Conservation (phyloP, 2,888 invertebrate species). For the Ametastegia equiseti region DNA sequence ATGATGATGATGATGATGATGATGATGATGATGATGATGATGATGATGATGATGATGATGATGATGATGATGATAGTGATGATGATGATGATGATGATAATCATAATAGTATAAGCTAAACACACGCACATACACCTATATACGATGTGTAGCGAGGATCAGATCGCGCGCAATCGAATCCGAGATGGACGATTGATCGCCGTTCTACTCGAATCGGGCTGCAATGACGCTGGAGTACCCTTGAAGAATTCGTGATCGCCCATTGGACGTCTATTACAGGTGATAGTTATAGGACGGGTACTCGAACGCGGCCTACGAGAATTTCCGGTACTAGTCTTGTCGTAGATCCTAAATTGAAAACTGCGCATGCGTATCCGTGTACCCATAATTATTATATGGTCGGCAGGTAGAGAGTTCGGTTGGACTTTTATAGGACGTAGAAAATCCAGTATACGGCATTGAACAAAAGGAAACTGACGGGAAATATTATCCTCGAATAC, state of each 20-base stretch:
- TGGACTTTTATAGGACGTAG: constrained; percentile 81
- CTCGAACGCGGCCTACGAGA: not conserved
- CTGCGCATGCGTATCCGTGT: not conserved
- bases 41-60: not conserved
- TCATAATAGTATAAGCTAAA: not conserved
- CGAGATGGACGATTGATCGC: not conserved
- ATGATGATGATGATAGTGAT: not conserved
- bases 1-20: not conserved
- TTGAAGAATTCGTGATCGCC: not conserved
- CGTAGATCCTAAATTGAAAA: not conserved
- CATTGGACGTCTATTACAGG: too few relatives aligned
- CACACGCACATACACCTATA: not conserved
- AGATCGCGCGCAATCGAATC: not conserved
- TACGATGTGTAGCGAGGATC: constrained; percentile 13
- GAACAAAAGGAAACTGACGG: constrained; percentile 96
- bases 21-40: too few relatives aligned
- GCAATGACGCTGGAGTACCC: not conserved
- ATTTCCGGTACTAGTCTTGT: not conserved
- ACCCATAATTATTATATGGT: not conserved
- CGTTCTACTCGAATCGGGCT: not conserved
- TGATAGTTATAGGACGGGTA: not conserved
- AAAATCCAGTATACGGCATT: constrained; percentile 98
- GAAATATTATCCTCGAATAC: constrained; percentile 96
- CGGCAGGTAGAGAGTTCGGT: not conserved
- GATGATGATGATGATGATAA: not conserved